phyloP scores from a whole-genome alignment of 2,113 vertebrate species.

The Ascaphus truei region DNA sequence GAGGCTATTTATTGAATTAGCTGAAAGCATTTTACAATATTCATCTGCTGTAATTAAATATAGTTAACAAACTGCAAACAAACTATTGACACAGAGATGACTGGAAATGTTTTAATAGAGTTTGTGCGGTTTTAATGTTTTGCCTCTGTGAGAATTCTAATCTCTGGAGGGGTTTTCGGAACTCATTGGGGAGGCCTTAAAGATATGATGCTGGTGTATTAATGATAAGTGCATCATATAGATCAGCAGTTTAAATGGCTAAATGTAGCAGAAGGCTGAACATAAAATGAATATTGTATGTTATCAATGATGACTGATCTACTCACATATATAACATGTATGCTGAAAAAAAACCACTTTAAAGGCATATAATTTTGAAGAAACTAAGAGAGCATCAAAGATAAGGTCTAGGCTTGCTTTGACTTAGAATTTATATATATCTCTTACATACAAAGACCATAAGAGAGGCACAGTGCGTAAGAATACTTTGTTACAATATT shows the following conservation, averaged over 20 bases:
- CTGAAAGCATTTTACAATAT: slow-evolving; percentile 9
- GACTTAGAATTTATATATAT: no score
- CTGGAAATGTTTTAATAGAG: not conserved
- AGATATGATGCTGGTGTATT: slow-evolving; percentile 1
- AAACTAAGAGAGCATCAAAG: no score
- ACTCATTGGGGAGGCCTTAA: slow-evolving; percentile 4
- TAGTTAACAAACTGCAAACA: slow-evolving; percentile 19
- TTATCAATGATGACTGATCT: not conserved
- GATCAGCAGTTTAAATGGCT: slow-evolving; percentile 8
- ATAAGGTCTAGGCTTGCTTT: no score
- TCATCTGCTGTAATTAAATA: slow-evolving; percentile 27
- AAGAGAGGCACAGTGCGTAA: no score
- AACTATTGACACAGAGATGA: slow-evolving; percentile 5
- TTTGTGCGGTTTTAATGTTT: not conserved
- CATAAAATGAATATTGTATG: not conserved
- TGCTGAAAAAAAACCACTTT: not conserved
- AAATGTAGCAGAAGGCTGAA: not conserved
- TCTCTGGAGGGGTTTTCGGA: not conserved
- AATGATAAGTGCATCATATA: slow-evolving; percentile 34
- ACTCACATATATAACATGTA: not conserved
- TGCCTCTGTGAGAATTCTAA: not conserved
- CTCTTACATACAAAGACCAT: no score
- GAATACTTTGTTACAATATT: no score
- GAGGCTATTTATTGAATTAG: not conserved
- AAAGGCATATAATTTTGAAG: no score